Conservation (phyloP, 2,113 vertebrate species). For the Rhinoderma darwinii region DNA sequence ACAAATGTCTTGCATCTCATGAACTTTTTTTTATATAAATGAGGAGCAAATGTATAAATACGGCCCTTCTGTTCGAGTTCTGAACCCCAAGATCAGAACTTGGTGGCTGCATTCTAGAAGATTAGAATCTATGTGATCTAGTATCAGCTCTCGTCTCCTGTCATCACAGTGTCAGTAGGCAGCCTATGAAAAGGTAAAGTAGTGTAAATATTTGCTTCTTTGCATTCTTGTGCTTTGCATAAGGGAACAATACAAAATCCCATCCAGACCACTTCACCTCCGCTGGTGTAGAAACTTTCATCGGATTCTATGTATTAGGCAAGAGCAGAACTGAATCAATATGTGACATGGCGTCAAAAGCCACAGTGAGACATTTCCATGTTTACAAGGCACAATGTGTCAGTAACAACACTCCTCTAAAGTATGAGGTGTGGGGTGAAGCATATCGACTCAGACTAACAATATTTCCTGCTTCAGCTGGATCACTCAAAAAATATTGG, state of each 20-base stretch:
- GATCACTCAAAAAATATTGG: too few species aligned
- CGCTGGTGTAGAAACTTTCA: neutral
- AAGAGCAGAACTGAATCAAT: neutral
- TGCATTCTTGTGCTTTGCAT: neutral
- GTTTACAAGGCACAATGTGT: neutral
- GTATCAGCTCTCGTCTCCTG: neutral
- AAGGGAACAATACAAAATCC: neutral
- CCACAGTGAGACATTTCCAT: neutral
- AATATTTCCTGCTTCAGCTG: neutral
- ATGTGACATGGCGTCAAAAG: neutral
- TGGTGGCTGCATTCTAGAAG: neutral
- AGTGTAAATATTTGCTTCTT: neutral
- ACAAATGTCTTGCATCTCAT: too few species aligned
- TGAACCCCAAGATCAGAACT: neutral
- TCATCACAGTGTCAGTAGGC: constrained; percentile 1
- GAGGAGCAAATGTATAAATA: too few species aligned
- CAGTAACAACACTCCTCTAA: neutral
- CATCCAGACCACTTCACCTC: neutral
- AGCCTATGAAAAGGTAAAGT: neutral
- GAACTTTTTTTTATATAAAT: too few species aligned
- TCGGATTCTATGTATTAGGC: neutral
- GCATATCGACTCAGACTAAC: neutral
- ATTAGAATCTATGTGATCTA: neutral
- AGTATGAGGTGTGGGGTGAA: neutral
- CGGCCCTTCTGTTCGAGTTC: too few species aligned